Conservation (phyloP, 2,888 invertebrate species). For the Actias luna region DNA sequence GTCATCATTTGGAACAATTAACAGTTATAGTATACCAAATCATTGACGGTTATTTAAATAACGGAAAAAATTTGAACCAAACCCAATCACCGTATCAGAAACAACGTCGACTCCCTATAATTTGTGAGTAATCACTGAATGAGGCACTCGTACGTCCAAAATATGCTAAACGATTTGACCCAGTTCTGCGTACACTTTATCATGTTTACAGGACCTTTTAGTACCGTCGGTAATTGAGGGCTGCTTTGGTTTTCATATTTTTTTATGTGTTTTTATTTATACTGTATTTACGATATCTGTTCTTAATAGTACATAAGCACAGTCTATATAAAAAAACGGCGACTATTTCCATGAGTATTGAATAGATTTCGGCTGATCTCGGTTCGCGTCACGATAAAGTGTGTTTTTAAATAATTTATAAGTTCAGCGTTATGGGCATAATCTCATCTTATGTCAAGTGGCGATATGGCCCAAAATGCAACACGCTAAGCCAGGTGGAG, state of each 20-base stretch:
- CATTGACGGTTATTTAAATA: neutral
- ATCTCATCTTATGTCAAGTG: too few relatives aligned
- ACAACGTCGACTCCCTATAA: conserved; percentile 1
- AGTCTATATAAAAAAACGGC: too few relatives aligned
- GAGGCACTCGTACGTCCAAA: conserved; percentile 6
- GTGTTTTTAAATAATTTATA: too few relatives aligned
- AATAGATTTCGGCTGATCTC: too few relatives aligned
- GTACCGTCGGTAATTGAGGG: neutral
- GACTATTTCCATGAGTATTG: too few relatives aligned
- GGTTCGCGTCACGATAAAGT: too few relatives aligned
- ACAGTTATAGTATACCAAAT: neutral
- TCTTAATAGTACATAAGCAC: too few relatives aligned
- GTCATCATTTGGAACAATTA: neutral
- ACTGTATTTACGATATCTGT: neutral
- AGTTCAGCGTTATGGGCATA: too few relatives aligned
- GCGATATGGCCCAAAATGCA: too few relatives aligned
- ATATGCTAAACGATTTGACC: conserved; percentile 16
- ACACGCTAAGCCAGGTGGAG: too few relatives aligned
- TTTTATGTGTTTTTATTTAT: neutral
- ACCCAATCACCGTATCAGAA: neutral
- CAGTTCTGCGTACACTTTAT: conserved; percentile 8
- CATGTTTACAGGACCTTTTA: conserved; percentile 6
- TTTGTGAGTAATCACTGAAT: conserved; percentile 13
- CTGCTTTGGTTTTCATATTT: neutral
- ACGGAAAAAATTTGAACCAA: neutral